phyloP scores from a whole-genome alignment of 2,797 vertebrate genomes.

The Megalops cyprinoides region DNA sequence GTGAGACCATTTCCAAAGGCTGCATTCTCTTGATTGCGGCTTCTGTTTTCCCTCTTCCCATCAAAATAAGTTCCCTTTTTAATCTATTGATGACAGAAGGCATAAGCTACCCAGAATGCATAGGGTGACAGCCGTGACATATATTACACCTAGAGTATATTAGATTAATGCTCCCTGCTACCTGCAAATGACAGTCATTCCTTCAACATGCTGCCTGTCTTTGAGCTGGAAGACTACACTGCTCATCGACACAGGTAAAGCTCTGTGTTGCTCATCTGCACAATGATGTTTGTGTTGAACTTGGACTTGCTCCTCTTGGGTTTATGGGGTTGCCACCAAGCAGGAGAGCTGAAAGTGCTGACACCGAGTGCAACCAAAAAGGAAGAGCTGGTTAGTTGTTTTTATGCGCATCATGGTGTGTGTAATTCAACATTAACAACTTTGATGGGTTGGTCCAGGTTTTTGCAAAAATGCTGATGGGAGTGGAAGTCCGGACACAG shows the following conservation, averaged over 20 bases:
- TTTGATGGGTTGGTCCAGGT: neutral
- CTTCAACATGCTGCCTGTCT: neutral
- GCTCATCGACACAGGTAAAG: neutral
- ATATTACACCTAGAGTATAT: conserved; percentile 3
- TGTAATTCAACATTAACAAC: no score
- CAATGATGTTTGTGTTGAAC: neutral
- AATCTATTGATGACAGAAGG: neutral
- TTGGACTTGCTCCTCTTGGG: neutral
- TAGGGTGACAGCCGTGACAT: conserved; percentile 1
- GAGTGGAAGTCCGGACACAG: neutral
- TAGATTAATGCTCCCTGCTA: neutral
- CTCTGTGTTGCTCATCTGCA: neutral
- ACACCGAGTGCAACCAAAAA: neutral
- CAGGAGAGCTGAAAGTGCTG: neutral
- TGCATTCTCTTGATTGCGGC: neutral
- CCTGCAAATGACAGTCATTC: neutral
- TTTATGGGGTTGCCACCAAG: neutral
- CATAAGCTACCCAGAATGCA: neutral
- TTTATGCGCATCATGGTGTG: no score
- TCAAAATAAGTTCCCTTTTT: conserved; percentile 1
- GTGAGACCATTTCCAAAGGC: neutral
- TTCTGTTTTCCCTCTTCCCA: neutral
- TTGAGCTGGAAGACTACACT: neutral
- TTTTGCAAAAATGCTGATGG: neutral
- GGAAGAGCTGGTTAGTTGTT: neutral